Evolutionary conservation across 2,888 invertebrate species (phyloP).

Genomic region (Sialis fuliginosa): DNA sequence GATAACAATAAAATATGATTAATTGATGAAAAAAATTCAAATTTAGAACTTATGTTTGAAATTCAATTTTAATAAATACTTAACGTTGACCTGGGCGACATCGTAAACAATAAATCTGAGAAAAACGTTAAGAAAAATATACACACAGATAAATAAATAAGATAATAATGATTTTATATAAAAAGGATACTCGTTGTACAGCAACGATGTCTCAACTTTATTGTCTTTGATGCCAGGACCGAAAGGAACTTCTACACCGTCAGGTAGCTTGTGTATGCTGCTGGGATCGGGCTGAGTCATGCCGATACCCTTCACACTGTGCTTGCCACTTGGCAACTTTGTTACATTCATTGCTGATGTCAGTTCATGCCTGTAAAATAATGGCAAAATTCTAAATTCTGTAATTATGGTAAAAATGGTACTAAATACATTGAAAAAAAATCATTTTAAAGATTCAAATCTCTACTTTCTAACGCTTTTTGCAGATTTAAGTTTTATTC

Average conservation of each 20-base stretch:
- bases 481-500: too few relatives aligned
- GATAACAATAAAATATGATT: too few relatives aligned
- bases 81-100: constrained; percentile 79
- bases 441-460: too few relatives aligned
- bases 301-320: constrained; percentile 81
- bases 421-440: constrained; percentile 3
- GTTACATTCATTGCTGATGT: constrained; percentile 50
- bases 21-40: too few relatives aligned
- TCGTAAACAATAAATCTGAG: constrained; percentile 82
- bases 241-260: constrained; percentile 62
- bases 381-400: not conserved
- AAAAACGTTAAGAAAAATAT: not conserved
- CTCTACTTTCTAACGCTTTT: too few relatives aligned
- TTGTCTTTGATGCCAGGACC: constrained; percentile 40
- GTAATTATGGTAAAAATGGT: too few relatives aligned
- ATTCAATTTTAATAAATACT: constrained; percentile 72
- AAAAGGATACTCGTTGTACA: constrained; percentile 89
- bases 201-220: constrained; percentile 31
- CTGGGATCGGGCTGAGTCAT: constrained; percentile 68
- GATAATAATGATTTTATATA: not conserved
- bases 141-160: not conserved
- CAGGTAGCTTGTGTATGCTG: constrained; percentile 30
- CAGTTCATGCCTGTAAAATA: constrained; percentile 50
- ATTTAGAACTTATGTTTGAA: constrained; percentile 58
- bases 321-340: constrained; percentile 63